Base-by-base conservation (phyloP, 2,888 invertebrate genomes). In the Drosophila antonietae region DNA sequence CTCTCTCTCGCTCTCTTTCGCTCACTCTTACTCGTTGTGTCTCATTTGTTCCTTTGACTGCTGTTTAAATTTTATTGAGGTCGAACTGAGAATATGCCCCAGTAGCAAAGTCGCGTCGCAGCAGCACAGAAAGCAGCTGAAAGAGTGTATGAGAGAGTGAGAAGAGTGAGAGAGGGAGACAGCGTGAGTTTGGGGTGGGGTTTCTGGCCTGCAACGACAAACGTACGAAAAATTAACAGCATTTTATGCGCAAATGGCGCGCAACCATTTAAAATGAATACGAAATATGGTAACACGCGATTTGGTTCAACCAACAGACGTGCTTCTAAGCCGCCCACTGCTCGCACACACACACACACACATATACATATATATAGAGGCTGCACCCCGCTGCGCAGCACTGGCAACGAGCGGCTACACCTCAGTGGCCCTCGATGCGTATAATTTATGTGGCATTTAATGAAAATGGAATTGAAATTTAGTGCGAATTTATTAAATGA, bases 381-480 rank as follows among this genome's bases (percentile, higher is more conserved):
- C 41, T 12, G 33, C 47, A 15, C 23, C 39, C 59, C 43, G 14
- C 18, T 39, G 46, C 37, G 58, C 39, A 14, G 18, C 28, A 35
- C 62, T n/a, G 51, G 56, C 9, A 4, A 33, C 23, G 28, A 67
- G 73, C 49, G 67, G 78, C 63, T 69, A 28, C 68, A 68, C 68
- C 63, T 71, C 73, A 56, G 55, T 44, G 41, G 55, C 70, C 57
- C 68, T 55, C 78, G 77, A 68, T 88, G 75, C 75, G 86, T 81
- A 86, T 89, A 89, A 88, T 88, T 88, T 89, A 88, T 88, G 88
- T 86, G 88, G 86, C 87, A 88, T 88, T 88, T 90, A 88, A 90
- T 88, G 90, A 90, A 89, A 88, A 80, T 79, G 86, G 84, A 88
- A 88, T 89, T 88, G 88, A 84, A 88, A 88, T 86, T 89, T 86